Evolutionary conservation across 35 echinoderm and acorn worm genomes (phyloP).

Genomic region (Acanthaster planci): DNA sequence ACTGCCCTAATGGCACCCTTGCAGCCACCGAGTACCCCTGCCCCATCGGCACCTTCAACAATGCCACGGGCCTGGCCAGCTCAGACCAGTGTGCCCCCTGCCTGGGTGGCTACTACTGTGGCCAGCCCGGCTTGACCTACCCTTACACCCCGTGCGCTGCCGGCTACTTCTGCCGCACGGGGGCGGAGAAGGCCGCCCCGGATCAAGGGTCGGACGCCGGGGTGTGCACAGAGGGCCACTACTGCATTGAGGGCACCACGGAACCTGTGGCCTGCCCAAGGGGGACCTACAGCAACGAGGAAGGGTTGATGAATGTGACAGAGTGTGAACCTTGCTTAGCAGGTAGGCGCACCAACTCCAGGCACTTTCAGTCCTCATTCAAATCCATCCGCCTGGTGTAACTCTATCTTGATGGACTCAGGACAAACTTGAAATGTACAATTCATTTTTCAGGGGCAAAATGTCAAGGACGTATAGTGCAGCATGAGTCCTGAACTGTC

Average conservation of each 20-base stretch:
- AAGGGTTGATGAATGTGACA: conserved; percentile 80
- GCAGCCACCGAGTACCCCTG: conserved; percentile 76
- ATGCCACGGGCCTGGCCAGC: conserved; percentile 77
- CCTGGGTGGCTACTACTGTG: conserved; percentile 96
- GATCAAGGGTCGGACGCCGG: conserved; percentile 74
- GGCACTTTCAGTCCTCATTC: neutral
- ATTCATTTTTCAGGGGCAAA: too few species aligned
- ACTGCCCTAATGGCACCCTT: conserved; percentile 79
- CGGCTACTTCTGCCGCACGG: conserved; percentile 83
- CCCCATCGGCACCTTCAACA: conserved; percentile 96
- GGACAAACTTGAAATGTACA: too few species aligned
- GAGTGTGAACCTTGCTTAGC: conserved; percentile 90
- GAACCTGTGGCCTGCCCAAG: conserved; percentile 79
- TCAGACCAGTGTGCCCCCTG: conserved; percentile 82
- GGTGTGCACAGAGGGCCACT: conserved; percentile 81
- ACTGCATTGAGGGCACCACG: conserved; percentile 76
- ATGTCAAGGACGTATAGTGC: too few species aligned
- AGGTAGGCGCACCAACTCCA: conserved; percentile 47
- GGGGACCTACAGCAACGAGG: conserved; percentile 93
- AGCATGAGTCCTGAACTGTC: too few species aligned
- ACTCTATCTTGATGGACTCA: too few species aligned
- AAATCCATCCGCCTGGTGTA: too few species aligned
- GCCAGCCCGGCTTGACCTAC: conserved; percentile 80
- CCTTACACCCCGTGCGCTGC: conserved; percentile 79
- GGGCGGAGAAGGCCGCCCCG: conserved; percentile 69